These are phyloP conservation scores for Percina caprodes DNA, from an alignment of 2,113 vertebrate genomes.

Conservation along the genomic window DNA sequence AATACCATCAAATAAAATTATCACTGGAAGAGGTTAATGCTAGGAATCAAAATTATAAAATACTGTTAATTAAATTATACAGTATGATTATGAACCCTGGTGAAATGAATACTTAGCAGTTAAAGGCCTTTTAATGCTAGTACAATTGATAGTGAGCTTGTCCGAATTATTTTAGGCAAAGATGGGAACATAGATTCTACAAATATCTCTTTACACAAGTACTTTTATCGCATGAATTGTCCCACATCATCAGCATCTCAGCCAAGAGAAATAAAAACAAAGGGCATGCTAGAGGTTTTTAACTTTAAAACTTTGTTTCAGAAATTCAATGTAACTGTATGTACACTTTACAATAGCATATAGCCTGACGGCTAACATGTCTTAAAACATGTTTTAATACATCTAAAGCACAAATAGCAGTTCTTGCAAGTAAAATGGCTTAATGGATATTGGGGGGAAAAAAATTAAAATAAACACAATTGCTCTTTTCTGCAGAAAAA, in stretches of 20 bases:
- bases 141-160: no score
- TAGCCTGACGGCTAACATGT: slow-evolving; percentile 89
- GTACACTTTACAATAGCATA: slow-evolving; percentile 97
- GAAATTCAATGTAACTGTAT: slow-evolving; percentile 90
- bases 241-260: not conserved
- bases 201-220: not conserved
- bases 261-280: slow-evolving; percentile 69
- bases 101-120: not conserved
- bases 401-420: slow-evolving; percentile 91
- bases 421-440: slow-evolving; percentile 94
- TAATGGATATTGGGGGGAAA: slow-evolving; percentile 65
- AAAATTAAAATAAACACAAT: slow-evolving; percentile 66
- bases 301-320: slow-evolving; percentile 84
- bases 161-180: not conserved
- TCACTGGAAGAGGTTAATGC: not conserved
- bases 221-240: not conserved
- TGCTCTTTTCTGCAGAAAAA: slow-evolving; percentile 92
- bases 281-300: slow-evolving; percentile 66
- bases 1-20: not conserved
- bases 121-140: not conserved
- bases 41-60: not conserved
- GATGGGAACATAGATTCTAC: not conserved
- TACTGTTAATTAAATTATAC: not conserved
- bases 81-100: not conserved
- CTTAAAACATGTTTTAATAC: slow-evolving; percentile 93